Evolutionary conservation across 1,140 invertebrate genomes (phyloP), one percentile per base, ranked within the genome.

Genomic region (Achatina immaculata): DNA sequence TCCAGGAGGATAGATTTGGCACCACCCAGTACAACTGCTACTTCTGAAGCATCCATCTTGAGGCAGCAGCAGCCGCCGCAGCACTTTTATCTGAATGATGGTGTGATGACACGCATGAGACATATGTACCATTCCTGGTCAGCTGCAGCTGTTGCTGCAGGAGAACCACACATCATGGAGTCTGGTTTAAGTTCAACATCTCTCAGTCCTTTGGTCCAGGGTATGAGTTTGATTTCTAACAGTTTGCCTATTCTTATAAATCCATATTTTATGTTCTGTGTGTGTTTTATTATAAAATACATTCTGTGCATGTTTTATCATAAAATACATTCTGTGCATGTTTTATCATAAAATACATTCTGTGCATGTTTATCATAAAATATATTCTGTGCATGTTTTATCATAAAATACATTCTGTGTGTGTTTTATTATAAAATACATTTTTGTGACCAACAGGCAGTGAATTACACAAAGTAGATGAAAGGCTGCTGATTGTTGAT

Each of bases 61-160:
- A 16, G 6, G 1, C 31, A 43, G 36, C 42, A 45, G 9, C 31
- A 4, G 24, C 72, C 48, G 31, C 40, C 2, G 45, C 65, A 68
- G 14, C 14, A n/a, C 11, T 11, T 11, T 14, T 11, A 31, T 28
- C 36, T 36, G 19, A 36, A 51, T 34, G 42, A 21, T 34, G 42
- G n/a, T 11, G 42, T 51, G 3, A 16, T 74, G 72, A 9, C 72
- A n/a, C 16, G 72, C 1, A 45, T 74, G 72, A 45, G 72, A 21
- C 72, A 42, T 2, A 74, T 74, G 43, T 74, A 74, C 45, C 43
- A 74, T 28, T 51, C 43, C 19, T 74, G 72, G 72, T 14, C 72
- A 21, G 45, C 72, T 1, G 43, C 72, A 24, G 72, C 36, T 34
- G 43, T 74, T 38, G 72, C 72, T 55, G 42, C 43, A 28, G 48